phyloP scores from a whole-genome alignment of 1,140 invertebrate species.

The Drosophila truncata region DNA sequence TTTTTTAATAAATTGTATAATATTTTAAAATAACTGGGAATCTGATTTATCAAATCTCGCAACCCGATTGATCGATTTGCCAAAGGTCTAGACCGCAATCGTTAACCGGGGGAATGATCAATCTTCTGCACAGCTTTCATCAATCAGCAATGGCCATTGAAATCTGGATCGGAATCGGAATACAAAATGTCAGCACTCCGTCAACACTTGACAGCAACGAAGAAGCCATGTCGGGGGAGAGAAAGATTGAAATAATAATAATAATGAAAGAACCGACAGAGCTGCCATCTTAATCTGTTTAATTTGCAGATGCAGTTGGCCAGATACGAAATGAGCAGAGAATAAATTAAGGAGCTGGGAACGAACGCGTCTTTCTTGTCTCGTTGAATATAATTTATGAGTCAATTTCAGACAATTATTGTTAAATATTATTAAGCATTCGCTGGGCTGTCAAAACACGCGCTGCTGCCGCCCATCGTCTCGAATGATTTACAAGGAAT shows the following conservation, averaged over 20 bases:
- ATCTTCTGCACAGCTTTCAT: conserved; percentile 58
- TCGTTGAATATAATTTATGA: conserved; percentile 80
- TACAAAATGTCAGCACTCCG: conserved; percentile 68
- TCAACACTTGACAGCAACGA: conserved; percentile 38
- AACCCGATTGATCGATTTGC: conserved; percentile 37
- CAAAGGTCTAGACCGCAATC: conserved; percentile 31
- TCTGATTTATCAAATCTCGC: conserved; percentile 11
- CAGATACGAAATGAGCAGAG: conserved; percentile 29
- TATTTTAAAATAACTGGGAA: not conserved
- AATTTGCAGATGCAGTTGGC: conserved; percentile 48
- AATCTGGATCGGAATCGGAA: conserved; percentile 68
- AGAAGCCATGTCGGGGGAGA: conserved; percentile 1
- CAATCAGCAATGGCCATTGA: conserved; percentile 66
- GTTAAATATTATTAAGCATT: conserved; percentile 85
- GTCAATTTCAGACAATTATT: conserved; percentile 85
- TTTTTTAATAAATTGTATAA: not conserved
- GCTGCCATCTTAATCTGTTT: conserved; percentile 37
- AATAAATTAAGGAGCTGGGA: conserved; percentile 36
- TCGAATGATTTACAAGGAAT: conserved; percentile 77
- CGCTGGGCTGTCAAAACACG: conserved; percentile 80
- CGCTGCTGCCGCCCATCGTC: conserved; percentile 34
- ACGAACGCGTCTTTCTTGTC: conserved; percentile 37
- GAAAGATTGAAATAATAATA: conserved; percentile 17
- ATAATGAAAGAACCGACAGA: conserved; percentile 20
- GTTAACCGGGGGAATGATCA: conserved; percentile 45